Evolutionary conservation across 2,888 invertebrate genomes (phyloP), one percentile per base, ranked within the genome.

Genomic region (Thereva unica): DNA sequence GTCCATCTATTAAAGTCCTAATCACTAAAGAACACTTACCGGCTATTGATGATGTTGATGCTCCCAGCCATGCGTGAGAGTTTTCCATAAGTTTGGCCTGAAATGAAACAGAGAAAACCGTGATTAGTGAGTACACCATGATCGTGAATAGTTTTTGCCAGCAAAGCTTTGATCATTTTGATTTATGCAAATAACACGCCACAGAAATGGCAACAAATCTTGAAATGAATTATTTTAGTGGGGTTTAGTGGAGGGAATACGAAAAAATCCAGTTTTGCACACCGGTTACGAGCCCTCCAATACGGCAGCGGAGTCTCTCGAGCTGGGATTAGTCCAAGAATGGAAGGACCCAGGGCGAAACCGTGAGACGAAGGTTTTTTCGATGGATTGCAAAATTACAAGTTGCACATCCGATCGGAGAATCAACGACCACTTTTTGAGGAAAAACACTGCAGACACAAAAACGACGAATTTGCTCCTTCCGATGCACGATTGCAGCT

Each of bases 11-110:
- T 40, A 23, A 50, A 61, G 42, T 61, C 42, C 50, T 50, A 61
- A 61, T 61, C 61, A 42, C 40, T 61, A 61, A 61, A 50, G 61
- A 61, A 61, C 61, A 50, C 61, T 88, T 89, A 94, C 93, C 93
- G 87, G 93, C 91, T 83, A 93, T 89, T 76, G 92, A 90, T 70
- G 93, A 92, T 70, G 93, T 92, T 72, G 93, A 91, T 75, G 92
- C 90, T 74, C 93, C 93, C 83, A 94, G 89, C 94, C 94, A 94
- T 79, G 92, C 91, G 81, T 94, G 93, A 73, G 93, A 93, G 74
- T 91, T 93, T 82, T 95, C 94, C 83, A 94, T 85, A 84, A 94
- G 87, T 84, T 94, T 93, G 76, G 94, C 94, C 94, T 94, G 89
- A 72, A 87, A 88, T 80, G 83, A 78, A 77, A 77, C 81, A 75